phyloP scores from a whole-genome alignment of 2,797 vertebrate species.

The Fratercula arctica region DNA sequence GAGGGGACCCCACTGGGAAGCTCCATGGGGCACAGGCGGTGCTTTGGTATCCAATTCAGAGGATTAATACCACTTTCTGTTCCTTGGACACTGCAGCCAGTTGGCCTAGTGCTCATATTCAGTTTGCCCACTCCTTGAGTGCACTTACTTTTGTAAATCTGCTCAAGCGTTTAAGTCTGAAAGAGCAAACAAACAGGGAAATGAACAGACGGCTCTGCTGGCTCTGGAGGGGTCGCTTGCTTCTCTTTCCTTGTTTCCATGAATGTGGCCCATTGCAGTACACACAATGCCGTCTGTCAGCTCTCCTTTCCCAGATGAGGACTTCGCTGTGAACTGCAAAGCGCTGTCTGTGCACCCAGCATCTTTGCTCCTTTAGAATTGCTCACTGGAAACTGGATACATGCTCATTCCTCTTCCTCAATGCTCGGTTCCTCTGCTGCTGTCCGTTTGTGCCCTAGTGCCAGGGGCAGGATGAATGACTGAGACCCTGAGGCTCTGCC shows the following conservation, averaged over 20 bases:
- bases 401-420: neutral
- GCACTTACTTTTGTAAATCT: conserved; percentile 62
- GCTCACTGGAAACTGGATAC: fast-evolving
- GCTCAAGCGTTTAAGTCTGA: conserved; percentile 59
- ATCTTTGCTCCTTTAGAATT: neutral
- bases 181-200: conserved; percentile 52
- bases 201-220: conserved; percentile 38
- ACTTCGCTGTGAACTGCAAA: neutral
- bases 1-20: neutral
- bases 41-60: conserved; percentile 36
- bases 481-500: neutral
- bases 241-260: neutral
- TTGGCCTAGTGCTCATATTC: conserved; percentile 30
- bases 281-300: conserved; percentile 35
- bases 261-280: conserved; percentile 16
- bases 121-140: conserved; percentile 55
- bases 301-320: neutral
- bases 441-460: neutral
- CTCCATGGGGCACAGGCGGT: neutral
- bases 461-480: neutral
- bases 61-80: conserved; percentile 49
- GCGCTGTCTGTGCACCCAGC: neutral
- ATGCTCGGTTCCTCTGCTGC: fast-evolving
- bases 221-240: conserved; percentile 31
- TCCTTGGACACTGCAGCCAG: conserved; percentile 27